A percentile compares a stretch with the other conserved stretches of the same genome.
These are phyloP conservation scores for Drosophila borborema DNA, from an alignment of 2,888 invertebrate genomes.

Conservation along the genomic window DNA sequence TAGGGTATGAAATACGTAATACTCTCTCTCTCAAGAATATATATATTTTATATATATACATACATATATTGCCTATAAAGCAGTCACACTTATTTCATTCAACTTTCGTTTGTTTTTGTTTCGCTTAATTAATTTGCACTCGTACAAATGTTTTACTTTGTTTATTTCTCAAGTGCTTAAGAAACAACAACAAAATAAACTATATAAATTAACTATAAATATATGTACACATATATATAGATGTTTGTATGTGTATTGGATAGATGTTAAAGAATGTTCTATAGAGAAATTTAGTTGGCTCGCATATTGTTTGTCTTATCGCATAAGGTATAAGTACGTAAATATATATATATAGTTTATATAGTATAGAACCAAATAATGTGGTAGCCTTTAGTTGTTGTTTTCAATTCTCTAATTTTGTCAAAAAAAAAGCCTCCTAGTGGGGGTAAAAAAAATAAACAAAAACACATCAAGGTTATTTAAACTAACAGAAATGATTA, in stretches of 20 bases:
- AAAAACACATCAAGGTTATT: constrained; percentile 57
- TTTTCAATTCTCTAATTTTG: constrained; percentile 25
- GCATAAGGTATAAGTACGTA: constrained; percentile 6
- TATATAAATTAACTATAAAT: constrained; percentile 17
- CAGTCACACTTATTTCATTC: constrained; percentile 42
- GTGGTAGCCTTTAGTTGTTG: constrained; percentile 16
- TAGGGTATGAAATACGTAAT: constrained; percentile 27
- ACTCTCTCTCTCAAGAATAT: neutral
- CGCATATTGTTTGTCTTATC: constrained; percentile 35
- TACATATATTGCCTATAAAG: neutral
- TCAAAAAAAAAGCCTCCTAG: constrained; percentile 6
- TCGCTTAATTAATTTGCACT: constrained; percentile 50
- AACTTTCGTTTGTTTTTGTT: constrained; percentile 26
- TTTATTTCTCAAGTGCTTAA: constrained; percentile 32
- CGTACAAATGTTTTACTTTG: constrained; percentile 31
- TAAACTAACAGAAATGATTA: neutral
- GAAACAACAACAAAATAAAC: constrained; percentile 14
- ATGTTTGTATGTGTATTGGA: neutral
- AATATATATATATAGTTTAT: constrained; percentile 1
- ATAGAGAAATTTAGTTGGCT: constrained; percentile 10
- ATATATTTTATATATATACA: neutral
- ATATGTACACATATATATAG: constrained; percentile 6
- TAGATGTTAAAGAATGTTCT: constrained; percentile 10
- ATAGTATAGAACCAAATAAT: constrained; percentile 30
- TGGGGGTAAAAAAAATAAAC: constrained; percentile 12